Evolutionary conservation across 2,113 vertebrate species (phyloP).

Genomic region (Pogona vitticeps): DNA sequence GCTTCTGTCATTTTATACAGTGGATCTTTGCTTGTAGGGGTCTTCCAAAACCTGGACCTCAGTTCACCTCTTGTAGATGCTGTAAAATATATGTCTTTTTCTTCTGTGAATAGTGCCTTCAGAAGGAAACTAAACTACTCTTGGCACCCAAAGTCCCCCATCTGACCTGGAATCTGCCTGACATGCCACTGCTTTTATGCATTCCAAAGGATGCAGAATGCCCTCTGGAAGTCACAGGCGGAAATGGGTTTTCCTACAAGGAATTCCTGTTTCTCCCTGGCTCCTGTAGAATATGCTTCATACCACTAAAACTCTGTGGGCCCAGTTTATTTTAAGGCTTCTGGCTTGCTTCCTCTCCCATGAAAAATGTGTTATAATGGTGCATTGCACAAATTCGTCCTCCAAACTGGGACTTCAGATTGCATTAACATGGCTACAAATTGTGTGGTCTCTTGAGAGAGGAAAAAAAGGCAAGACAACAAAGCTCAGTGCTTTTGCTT

Average conservation of each 20-base stretch:
- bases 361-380: not conserved
- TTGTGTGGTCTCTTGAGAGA: constrained; percentile 2
- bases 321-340: not conserved
- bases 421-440: not conserved
- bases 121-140: not conserved
- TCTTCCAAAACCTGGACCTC: not conserved
- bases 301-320: not conserved
- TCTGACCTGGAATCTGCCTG: not conserved
- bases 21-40: not conserved
- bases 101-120: not conserved
- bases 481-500: not conserved
- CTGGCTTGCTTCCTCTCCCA: not conserved
- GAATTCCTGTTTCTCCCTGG: not conserved
- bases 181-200: not conserved
- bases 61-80: not conserved
- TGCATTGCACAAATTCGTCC: not conserved
- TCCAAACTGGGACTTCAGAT: not conserved
- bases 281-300: not conserved
- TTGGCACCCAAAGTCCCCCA: not conserved
- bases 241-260: not conserved
- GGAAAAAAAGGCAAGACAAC: not conserved
- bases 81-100: not conserved
- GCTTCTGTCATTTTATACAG: not conserved
- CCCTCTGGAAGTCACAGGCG: not conserved
- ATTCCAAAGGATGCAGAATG: not conserved